Percentiles rank a stretch among this genome's conserved stretches.
These are phyloP conservation scores for Amiota communis DNA, from an alignment of 2,888 invertebrate species.

Conservation along the genomic window DNA sequence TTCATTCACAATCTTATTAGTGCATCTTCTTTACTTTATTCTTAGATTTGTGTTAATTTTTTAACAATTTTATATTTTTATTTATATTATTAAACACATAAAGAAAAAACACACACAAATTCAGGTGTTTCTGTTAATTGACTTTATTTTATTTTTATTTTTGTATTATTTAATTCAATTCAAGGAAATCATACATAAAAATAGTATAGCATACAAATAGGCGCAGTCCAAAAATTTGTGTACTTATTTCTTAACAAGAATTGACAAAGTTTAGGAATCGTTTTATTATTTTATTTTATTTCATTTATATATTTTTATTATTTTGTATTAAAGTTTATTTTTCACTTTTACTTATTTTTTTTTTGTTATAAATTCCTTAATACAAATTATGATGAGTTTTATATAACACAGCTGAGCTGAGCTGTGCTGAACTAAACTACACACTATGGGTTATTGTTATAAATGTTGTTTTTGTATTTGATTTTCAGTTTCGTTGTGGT, in stretches of 20 bases:
- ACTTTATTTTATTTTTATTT: neutral
- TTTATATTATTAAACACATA: no score
- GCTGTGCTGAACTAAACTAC: neutral
- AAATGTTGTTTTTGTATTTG: neutral
- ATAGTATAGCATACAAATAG: slow-evolving; percentile 13
- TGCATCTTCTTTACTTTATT: slow-evolving; percentile 14
- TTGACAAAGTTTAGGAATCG: slow-evolving; percentile 8
- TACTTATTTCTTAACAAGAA: neutral
- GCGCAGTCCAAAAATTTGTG: neutral
- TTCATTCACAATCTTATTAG: slow-evolving; percentile 1
- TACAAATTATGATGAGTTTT: slow-evolving; percentile 29
- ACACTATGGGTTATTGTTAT: neutral
- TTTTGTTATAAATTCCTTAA: neutral
- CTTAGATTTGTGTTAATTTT: no score
- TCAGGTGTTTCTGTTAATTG: neutral
- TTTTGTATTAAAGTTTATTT: neutral
- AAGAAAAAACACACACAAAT: no score
- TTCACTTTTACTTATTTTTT: slow-evolving; percentile 7
- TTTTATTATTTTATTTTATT: slow-evolving; percentile 1
- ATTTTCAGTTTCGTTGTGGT: neutral
- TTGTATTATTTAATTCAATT: no score
- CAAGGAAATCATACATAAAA: neutral
- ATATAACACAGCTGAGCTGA: slow-evolving; percentile 23
- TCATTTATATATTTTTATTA: slow-evolving; percentile 18
- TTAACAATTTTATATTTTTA: neutral